These are phyloP conservation scores for Gadopsis marmoratus DNA, from an alignment of 2,797 vertebrate genomes.

Conservation along the genomic window DNA sequence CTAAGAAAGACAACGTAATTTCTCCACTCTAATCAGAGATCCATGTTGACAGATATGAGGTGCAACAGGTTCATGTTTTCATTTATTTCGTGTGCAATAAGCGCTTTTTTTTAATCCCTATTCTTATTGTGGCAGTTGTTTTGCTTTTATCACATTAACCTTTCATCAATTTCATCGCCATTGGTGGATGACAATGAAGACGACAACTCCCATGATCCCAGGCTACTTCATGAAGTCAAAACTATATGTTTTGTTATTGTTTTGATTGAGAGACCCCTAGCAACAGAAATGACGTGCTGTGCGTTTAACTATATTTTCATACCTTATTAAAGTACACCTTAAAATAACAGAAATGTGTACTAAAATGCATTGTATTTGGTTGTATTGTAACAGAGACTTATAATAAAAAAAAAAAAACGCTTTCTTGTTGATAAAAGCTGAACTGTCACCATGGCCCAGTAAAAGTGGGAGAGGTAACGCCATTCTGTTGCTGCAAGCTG, in stretches of 20 bases:
- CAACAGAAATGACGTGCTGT: no score
- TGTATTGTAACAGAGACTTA: constrained; percentile 7
- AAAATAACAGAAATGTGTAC: background rate
- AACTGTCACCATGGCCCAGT: constrained; percentile 60
- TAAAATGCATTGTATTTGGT: background rate
- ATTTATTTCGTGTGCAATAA: background rate
- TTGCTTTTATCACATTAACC: background rate
- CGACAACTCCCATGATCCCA: no score
- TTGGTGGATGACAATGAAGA: no score
- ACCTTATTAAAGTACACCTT: background rate
- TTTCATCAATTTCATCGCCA: background rate
- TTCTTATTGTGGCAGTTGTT: background rate
- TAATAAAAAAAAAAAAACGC: background rate
- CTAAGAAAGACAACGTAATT: background rate
- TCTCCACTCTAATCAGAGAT: background rate
- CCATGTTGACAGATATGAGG: background rate
- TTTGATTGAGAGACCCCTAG: no score
- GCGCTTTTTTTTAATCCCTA: background rate
- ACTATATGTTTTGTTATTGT: no score
- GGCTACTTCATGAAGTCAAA: no score
- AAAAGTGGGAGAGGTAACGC: constrained; percentile 72
- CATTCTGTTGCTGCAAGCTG: constrained; percentile 68
- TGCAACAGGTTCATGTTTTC: background rate
- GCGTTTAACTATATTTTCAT: background rate
- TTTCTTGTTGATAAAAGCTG: constrained; percentile 57